Base-by-base conservation (phyloP, 2,888 invertebrate species). In the Stenotaenia linearis region DNA sequence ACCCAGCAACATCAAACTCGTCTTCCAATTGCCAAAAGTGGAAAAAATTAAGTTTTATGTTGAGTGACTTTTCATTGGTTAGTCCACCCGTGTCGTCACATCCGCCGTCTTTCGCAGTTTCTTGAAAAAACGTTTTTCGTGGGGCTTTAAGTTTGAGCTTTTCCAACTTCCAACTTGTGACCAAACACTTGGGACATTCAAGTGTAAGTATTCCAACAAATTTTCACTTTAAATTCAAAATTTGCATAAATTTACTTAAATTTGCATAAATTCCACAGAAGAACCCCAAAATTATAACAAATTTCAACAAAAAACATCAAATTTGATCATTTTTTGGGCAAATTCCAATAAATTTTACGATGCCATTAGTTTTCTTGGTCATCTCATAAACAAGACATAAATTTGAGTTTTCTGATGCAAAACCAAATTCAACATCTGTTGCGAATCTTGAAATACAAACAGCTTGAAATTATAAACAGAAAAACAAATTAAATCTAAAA, bases 11-110 rank as follows among this genome's bases (percentile, higher is more conserved):
- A 69, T 69, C 69, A 69, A 69, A 69, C 69, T 23, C 25, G 69
- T 28, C 69, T 69, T 15, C 6, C 45, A 45, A 45, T 69, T 69
- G 69, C 69, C 69, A 69, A 69, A 69, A 69, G 69, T 69, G 69
- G 69, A 69, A 69, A 69, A 45, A 69, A 69, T 69, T 28, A 69
- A 69, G 69, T 69, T 69, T 69, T n/a, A 69, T 69, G 69, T 69
- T 69, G 69, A 69, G 28, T 10, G 69, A 69, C 25, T 69, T 69
- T 25, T 25, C 69, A 69, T 69, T 69, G 69, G 69, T 69, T 69
- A 69, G 69, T 69, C 28, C 15, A 28, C 69, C n/a, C 28, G 4
- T 28, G 69, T 69, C 69, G 69, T 69, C 69, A 69, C 25, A 3
- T 69, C 69, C 69, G 69, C 23, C 69, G 25, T 69, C 25, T 69